Base-by-base conservation (phyloP, 1,140 invertebrate species). In the Coptotermes formosanus region DNA sequence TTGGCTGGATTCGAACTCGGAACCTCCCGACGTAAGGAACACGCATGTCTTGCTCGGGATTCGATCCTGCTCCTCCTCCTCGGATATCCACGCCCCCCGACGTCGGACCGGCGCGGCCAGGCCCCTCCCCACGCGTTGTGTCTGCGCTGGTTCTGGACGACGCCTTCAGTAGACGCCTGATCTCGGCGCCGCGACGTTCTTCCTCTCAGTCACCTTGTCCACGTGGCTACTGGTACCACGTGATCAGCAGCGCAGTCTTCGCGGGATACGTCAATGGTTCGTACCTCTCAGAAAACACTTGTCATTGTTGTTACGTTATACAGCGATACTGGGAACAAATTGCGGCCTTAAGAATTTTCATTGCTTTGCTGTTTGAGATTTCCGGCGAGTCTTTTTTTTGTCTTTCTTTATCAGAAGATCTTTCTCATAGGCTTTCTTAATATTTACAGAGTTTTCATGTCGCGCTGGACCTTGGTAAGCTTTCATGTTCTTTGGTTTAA, bases 111-210 rank as follows among this genome's bases (percentile, higher is more conserved):
- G 64, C 64, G 64, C 64, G 64, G 2, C 64, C 64, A 75, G 64
- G 64, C 64, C n/a, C 64, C 64, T 75, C 64, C 64, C n/a, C 64
- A 7, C n/a, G 64, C n/a, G 64, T 30, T n/a, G 64, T 75, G 64
- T 75, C 64, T 75, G 64, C 64, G 64, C 64, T 30, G 64, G 25
- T 30, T 75, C 64, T 75, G 64, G 25, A 75, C 64, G 64, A 75
- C 64, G 64, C 64, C 64, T 75, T 75, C 64, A 75, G 64, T 75
- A 75, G 64, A 75, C 64, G 64, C 64, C 64, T 30, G 64, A 75
- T 75, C 64, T 30, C 64, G 64, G 64, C 64, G 64, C 25, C 64
- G 64, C 25, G 64, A 75, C 64, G 64, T 75, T 25, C 64, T 75
- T 75, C 25, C 64, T 75, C 64, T 9, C n/a, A 75, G 64, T 75